Base-by-base conservation (phyloP, 2,113 vertebrate species). In the Loxodonta africana region DNA sequence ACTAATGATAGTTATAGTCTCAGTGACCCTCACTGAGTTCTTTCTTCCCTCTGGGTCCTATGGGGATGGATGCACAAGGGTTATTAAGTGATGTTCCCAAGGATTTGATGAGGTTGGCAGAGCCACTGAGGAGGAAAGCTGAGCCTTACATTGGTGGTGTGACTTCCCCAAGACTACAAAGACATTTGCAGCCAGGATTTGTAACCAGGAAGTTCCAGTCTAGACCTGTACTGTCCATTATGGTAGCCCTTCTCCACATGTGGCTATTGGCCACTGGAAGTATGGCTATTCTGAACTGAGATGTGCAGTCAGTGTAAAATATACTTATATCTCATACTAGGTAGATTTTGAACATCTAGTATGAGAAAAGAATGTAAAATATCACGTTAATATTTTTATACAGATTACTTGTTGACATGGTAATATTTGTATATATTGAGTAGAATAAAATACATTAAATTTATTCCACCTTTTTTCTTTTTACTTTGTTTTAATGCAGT, bases 1-100 rank as follows among this genome's bases (percentile, higher is more conserved):
- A n/a, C 0, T 0, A 15, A 14, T 25, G 1, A 48, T 18, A 1
- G 10, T 4, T 0, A 0, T 0, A 3, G 23, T 0, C 5, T n/a
- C 28, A 3, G 25, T 3, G 3, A 9, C 5, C 14, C 73, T 9
- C 37, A 15, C 0, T 73, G 69, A 0, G n/a, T 15, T 0, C 71
- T n/a, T 26, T 51, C 28, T 78, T 0, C 5, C 2, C 8, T 8
- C 44, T 15, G 44, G 18, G 33, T 9, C 57, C 14, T 4, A 6
- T 0, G 67, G 5, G 15, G 2, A 2, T 8, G 4, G 37, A 30
- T 0, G 1, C 6, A 21, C 26, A 37, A 37, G 1, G 17, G 33
- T 20, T 12, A 62, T 5, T 23, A n/a, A 15, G 6, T 6, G 0
- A 0, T 41, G 26, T 77, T 44, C 18, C 0, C 1, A 3, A 41